Conservation (phyloP, 1,140 invertebrate species). For the Ceratitis capitata region DNA sequence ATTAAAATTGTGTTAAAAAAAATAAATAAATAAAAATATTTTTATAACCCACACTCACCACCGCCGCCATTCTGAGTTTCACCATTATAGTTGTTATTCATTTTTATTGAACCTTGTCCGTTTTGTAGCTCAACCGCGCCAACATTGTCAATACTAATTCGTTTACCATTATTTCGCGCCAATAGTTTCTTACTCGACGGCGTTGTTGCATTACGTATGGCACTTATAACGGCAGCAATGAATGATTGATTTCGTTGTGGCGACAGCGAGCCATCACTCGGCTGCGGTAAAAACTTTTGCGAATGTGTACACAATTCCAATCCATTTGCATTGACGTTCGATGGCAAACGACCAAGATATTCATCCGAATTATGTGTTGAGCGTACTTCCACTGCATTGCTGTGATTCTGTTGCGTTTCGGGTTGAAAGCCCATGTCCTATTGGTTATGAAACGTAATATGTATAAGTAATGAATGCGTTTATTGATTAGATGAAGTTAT, state of each 20-base stretch:
- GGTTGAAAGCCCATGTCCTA: constrained; percentile 80
- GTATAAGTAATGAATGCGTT: background rate
- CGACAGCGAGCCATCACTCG: constrained; percentile 69
- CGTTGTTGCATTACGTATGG: constrained; percentile 73
- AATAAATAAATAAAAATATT: background rate
- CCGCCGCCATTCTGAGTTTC: background rate
- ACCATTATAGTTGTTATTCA: constrained; percentile 35
- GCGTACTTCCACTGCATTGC: constrained; percentile 69
- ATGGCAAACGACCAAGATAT: constrained; percentile 18
- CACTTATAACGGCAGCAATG: constrained; percentile 74
- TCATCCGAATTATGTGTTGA: constrained; percentile 63
- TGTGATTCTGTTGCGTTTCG: constrained; percentile 74
- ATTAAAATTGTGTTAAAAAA: too few relatives aligned
- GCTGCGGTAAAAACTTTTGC: constrained; percentile 47
- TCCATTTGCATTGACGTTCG: constrained; percentile 49
- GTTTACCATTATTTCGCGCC: constrained; percentile 48
- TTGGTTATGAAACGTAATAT: constrained; percentile 6
- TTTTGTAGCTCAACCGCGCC: background rate
- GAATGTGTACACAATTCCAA: constrained; percentile 35
- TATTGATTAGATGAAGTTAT: background rate
- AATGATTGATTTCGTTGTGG: constrained; percentile 73
- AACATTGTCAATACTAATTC: constrained; percentile 3
- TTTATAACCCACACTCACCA: constrained; percentile 25
- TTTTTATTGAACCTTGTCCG: background rate
- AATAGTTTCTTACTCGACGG: constrained; percentile 58